Evolutionary conservation across 2,797 vertebrate genomes (phyloP).

Genomic region (Chloroceryle inda): DNA sequence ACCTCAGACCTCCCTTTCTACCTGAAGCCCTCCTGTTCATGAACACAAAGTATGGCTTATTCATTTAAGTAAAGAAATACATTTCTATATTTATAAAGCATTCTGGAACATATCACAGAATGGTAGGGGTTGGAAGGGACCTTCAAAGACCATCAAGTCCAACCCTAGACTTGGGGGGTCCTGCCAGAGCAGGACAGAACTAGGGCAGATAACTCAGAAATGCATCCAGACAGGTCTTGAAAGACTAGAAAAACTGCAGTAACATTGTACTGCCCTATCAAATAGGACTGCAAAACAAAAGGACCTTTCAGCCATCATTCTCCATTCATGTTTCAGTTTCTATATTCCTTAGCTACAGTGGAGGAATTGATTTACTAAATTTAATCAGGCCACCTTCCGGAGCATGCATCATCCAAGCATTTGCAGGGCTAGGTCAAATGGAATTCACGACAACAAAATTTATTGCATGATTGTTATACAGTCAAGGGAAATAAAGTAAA

Average conservation of each 20-base stretch:
- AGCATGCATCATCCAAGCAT: not conserved
- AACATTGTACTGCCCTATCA: not conserved
- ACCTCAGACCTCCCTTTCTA: not conserved
- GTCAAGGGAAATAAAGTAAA: not conserved
- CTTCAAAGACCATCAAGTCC: too few species aligned
- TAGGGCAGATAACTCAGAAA: too few species aligned
- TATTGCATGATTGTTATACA: not conserved
- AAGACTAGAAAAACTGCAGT: not conserved
- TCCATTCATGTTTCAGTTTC: not conserved
- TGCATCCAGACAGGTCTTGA: too few species aligned
- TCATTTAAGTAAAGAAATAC: not conserved
- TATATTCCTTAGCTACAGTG: not conserved
- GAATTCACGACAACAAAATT: conserved; percentile 9
- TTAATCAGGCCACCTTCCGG: not conserved
- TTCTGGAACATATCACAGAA: not conserved
- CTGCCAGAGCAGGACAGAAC: too few species aligned
- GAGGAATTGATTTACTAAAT: not conserved
- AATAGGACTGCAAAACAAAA: not conserved
- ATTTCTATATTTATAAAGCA: not conserved
- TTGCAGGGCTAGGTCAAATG: not conserved
- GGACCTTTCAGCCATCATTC: not conserved
- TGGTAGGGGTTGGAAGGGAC: too few species aligned
- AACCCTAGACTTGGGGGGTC: too few species aligned
- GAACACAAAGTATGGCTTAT: not conserved
- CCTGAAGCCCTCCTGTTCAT: not conserved